These are phyloP conservation scores for Notocelia uddmanniana DNA, from an alignment of 2,888 invertebrate species.

Conservation along the genomic window DNA sequence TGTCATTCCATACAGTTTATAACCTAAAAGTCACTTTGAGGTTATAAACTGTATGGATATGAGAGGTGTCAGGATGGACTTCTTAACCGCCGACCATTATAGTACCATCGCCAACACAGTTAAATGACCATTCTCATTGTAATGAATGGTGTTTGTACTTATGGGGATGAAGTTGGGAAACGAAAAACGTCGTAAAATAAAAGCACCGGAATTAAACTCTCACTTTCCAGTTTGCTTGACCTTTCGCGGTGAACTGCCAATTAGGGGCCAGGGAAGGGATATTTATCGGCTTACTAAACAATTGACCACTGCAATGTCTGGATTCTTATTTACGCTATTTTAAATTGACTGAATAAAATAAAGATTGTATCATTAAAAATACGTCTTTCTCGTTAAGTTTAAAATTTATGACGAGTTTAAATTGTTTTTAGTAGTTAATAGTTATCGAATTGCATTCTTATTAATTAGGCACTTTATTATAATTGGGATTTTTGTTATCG, in stretches of 20 bases:
- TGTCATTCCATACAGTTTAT: too few relatives aligned
- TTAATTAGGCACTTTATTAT: too few relatives aligned
- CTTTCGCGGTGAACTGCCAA: constrained; percentile 2
- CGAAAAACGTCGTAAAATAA: background rate
- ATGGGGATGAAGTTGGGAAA: background rate
- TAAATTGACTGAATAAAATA: background rate
- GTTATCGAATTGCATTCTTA: too few relatives aligned
- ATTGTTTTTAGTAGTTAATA: too few relatives aligned
- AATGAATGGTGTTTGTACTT: too few relatives aligned
- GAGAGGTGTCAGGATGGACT: too few relatives aligned
- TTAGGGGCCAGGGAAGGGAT: background rate
- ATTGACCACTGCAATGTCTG: constrained; percentile 1
- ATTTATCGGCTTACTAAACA: constrained; percentile 1
- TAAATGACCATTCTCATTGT: too few relatives aligned
- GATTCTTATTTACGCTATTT: constrained; percentile 4
- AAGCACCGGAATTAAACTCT: background rate
- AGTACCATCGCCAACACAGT: too few relatives aligned
- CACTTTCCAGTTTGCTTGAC: background rate
- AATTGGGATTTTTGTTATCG: too few relatives aligned
- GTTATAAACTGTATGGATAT: too few relatives aligned
- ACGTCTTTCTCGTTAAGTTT: background rate
- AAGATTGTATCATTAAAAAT: background rate
- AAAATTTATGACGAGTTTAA: background rate
- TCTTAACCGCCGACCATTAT: too few relatives aligned
- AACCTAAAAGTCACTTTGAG: too few relatives aligned